Conservation (phyloP, 1,140 invertebrate genomes). For the Melanaphis sacchari region DNA sequence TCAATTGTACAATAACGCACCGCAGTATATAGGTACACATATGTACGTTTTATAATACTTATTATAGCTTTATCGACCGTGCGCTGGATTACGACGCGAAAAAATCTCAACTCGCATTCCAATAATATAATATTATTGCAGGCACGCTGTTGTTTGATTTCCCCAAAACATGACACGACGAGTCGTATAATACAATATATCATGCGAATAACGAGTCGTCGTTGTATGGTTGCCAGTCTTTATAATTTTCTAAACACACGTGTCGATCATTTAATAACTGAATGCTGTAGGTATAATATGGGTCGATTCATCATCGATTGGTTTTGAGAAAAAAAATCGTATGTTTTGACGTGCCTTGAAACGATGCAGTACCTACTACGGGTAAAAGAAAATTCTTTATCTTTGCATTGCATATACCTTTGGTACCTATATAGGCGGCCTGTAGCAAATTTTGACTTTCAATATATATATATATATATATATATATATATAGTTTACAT, state of each 20-base stretch:
- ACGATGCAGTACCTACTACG: not conserved
- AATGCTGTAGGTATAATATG: not conserved
- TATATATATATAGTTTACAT: too few relatives aligned
- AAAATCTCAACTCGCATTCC: not conserved
- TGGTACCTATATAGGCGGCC: not conserved
- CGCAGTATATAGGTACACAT: not conserved
- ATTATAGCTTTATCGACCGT: not conserved
- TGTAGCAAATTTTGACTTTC: not conserved
- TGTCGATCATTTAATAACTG: not conserved
- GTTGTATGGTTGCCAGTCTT: not conserved
- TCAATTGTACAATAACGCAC: not conserved
- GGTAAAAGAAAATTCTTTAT: not conserved
- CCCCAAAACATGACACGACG: constrained; percentile 22
- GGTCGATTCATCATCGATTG: not conserved
- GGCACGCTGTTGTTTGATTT: not conserved
- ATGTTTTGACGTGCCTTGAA: not conserved
- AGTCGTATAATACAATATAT: not conserved
- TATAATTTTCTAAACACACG: not conserved
- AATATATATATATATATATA: too few relatives aligned
- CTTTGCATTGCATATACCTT: not conserved
- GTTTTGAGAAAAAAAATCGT: not conserved
- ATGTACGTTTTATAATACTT: not conserved
- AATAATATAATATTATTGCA: not conserved
- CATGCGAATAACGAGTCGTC: not conserved
- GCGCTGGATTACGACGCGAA: not conserved